Percentiles rank a stretch among this genome's conserved stretches.
phyloP scores from a whole-genome alignment of 2,113 vertebrate species.

The Lophotis ruficrista region DNA sequence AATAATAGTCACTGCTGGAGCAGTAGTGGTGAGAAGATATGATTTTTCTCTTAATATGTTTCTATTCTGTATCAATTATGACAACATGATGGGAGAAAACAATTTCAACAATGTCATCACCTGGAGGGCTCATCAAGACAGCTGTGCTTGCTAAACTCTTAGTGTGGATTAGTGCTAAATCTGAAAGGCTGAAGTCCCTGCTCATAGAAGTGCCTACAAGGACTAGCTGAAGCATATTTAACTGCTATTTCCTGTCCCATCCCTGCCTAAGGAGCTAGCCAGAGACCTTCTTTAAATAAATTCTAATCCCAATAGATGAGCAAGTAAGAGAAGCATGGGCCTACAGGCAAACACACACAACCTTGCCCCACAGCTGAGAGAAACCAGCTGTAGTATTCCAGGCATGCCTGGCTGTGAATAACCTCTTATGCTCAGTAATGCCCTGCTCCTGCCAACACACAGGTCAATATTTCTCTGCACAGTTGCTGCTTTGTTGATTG shows the following conservation, averaged over 20 bases:
- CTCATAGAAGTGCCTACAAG: neutral
- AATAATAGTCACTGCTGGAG: neutral
- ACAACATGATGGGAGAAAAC: neutral
- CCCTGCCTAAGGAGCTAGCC: neutral
- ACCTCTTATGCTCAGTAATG: neutral
- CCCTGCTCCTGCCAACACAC: neutral
- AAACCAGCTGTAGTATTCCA: neutral
- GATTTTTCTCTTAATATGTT: neutral
- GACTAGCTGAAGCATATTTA: neutral
- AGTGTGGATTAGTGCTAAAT: neutral
- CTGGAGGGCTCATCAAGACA: neutral
- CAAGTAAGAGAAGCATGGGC: neutral
- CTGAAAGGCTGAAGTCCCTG: neutral
- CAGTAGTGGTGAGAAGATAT: neutral
- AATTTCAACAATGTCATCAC: neutral
- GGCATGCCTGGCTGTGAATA: neutral
- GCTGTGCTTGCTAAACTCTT: neutral
- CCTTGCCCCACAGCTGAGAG: neutral
- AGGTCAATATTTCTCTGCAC: neutral
- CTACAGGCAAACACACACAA: neutral
- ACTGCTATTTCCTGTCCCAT: neutral
- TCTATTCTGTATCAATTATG: neutral
- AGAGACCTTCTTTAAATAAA: conserved; percentile 31
- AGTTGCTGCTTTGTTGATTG: neutral
- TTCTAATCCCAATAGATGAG: neutral